Conservation (phyloP, 2,797 vertebrate species). For the Sparidentex hasta region DNA sequence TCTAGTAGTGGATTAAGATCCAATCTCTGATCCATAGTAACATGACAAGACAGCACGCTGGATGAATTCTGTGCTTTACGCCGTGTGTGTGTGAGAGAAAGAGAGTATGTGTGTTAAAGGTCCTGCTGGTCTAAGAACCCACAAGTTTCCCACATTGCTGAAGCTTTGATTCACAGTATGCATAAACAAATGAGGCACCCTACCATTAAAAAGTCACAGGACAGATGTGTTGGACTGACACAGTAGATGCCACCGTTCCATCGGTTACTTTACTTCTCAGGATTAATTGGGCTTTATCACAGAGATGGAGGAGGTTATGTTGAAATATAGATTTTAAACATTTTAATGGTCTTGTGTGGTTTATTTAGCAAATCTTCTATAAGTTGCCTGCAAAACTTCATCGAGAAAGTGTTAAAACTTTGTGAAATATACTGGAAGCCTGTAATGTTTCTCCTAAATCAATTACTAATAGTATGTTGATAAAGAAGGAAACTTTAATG, state of each 20-base stretch:
- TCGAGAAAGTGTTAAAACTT: constrained; percentile 4
- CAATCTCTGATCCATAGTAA: constrained; percentile 77
- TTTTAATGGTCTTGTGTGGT: background rate
- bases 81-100: constrained; percentile 11
- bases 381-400: background rate
- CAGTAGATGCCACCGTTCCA: background rate
- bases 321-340: background rate
- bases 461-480: background rate
- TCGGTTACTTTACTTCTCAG: background rate
- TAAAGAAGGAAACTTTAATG: background rate
- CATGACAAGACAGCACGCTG: constrained; percentile 70
- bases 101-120: constrained; percentile 12
- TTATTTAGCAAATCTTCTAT: background rate
- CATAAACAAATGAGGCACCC: background rate
- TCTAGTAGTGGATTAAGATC: constrained; percentile 84
- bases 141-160: constrained; percentile 60
- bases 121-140: constrained; percentile 18
- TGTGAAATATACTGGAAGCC: background rate
- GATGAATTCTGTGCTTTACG: constrained; percentile 50
- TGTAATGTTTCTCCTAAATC: background rate
- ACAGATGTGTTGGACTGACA: background rate
- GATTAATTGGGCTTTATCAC: background rate
- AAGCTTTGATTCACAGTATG: constrained; percentile 31
- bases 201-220: background rate
- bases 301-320: background rate